These are phyloP conservation scores for Lepidostoma basale DNA, from an alignment of 1,140 invertebrate species.

Conservation along the genomic window DNA sequence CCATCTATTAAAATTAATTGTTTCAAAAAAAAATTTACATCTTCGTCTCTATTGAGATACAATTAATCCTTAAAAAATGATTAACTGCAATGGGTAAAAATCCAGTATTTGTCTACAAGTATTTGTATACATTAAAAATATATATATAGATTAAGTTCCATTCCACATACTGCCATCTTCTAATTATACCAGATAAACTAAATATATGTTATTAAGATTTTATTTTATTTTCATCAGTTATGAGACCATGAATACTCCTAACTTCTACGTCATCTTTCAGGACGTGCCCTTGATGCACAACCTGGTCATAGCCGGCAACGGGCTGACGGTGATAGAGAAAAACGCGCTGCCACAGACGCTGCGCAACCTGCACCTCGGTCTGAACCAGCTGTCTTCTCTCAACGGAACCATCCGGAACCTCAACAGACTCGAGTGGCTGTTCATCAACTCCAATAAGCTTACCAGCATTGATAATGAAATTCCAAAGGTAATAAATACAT, in stretches of 20 bases:
- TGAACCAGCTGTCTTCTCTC: constrained; percentile 72
- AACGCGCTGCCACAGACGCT: constrained; percentile 69
- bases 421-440: constrained; percentile 74
- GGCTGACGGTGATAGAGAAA: constrained; percentile 70
- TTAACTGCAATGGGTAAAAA: no score
- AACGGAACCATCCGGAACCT: constrained; percentile 75
- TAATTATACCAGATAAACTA: no score
- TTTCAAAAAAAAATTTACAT: no score
- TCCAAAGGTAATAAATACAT: constrained; percentile 66
- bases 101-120: no score
- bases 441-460: constrained; percentile 77
- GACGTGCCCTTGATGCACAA: constrained; percentile 71
- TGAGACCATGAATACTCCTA: not conserved
- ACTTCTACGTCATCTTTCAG: constrained; percentile 53
- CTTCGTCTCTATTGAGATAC: no score
- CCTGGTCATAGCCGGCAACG: constrained; percentile 73
- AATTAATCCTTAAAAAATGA: no score
- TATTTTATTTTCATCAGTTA: not conserved
- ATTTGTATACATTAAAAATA: no score
- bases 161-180: no score
- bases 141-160: no score
- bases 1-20: no score
- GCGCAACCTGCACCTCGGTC: constrained; percentile 71
- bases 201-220: no score
- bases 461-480: constrained; percentile 75